Conservation (phyloP, 2,113 vertebrate genomes). For the Erinaceus europaeus region DNA sequence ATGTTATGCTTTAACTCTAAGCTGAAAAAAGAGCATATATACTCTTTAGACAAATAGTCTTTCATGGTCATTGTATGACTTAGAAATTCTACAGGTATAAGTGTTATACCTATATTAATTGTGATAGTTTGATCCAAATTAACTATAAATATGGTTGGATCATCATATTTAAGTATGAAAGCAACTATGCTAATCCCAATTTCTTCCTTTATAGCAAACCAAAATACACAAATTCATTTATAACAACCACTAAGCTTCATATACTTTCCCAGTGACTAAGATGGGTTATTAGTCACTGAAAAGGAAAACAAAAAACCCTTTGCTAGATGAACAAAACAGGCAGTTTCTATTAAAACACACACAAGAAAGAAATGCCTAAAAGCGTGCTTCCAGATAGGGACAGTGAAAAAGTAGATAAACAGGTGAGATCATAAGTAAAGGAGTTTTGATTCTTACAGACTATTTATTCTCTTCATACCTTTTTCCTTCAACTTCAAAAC, state of each 20-base stretch:
- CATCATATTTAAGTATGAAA: neutral
- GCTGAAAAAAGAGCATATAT: slow-evolving; percentile 6
- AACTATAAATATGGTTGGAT: neutral
- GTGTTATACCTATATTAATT: neutral
- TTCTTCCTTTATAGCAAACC: slow-evolving; percentile 13
- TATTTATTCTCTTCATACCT: slow-evolving; percentile 29
- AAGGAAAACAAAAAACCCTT: slow-evolving; percentile 14
- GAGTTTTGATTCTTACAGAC: neutral
- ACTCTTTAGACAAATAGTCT: slow-evolving; percentile 8
- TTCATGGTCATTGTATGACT: neutral
- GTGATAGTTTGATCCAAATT: neutral
- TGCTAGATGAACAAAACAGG: neutral
- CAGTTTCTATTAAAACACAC: neutral
- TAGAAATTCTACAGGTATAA: slow-evolving; percentile 35
- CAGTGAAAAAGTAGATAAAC: neutral
- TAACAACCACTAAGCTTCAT: neutral
- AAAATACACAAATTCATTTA: neutral
- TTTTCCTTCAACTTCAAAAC: neutral
- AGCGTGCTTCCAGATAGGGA: too few species aligned
- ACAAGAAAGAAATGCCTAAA: too few species aligned
- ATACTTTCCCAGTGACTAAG: neutral
- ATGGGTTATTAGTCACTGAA: neutral
- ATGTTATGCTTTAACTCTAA: slow-evolving; percentile 20
- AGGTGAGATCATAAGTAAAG: neutral
- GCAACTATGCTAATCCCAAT: neutral